Evolutionary conservation across 2,113 vertebrate species (phyloP).

Genomic region (Sula dactylatra): DNA sequence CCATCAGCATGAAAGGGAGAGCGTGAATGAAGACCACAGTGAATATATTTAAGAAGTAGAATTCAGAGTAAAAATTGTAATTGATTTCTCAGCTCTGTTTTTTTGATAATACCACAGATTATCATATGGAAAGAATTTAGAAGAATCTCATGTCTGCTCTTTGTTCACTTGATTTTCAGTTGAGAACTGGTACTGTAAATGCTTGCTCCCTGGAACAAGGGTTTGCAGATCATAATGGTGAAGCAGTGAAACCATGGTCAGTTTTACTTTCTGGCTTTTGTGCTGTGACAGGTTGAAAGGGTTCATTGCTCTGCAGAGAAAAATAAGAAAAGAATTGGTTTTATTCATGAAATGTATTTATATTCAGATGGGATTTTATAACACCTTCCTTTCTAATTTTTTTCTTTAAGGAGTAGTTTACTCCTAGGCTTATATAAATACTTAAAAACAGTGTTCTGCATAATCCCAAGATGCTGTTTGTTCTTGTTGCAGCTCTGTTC

Average conservation of each 20-base stretch:
- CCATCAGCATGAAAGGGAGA: not conserved
- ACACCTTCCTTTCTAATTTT: not conserved
- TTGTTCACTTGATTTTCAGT: slow-evolving; percentile 27
- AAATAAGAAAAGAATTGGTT: not conserved
- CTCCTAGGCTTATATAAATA: not conserved
- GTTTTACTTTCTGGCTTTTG: slow-evolving; percentile 3
- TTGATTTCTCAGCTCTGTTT: slow-evolving; percentile 39
- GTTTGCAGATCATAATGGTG: not conserved
- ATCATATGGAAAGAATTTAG: slow-evolving; percentile 19
- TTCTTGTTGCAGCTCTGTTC: not conserved
- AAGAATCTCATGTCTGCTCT: not conserved
- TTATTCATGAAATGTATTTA: not conserved
- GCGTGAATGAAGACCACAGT: not conserved
- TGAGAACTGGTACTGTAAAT: slow-evolving; percentile 4
- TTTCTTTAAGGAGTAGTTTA: not conserved
- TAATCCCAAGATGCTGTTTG: not conserved
- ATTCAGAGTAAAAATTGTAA: slow-evolving; percentile 4
- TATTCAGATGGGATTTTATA: not conserved
- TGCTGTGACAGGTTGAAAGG: not conserved
- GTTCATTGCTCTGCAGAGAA: not conserved
- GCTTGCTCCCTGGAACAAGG: not conserved
- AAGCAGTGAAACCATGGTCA: not conserved
- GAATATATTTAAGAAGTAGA: slow-evolving; percentile 14
- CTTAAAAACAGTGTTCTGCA: not conserved
- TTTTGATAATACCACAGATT: slow-evolving; percentile 34